Percentiles rank a stretch among this genome's conserved stretches.
phyloP scores from a whole-genome alignment of 2,113 vertebrate species.

The Alouatta palliata region DNA sequence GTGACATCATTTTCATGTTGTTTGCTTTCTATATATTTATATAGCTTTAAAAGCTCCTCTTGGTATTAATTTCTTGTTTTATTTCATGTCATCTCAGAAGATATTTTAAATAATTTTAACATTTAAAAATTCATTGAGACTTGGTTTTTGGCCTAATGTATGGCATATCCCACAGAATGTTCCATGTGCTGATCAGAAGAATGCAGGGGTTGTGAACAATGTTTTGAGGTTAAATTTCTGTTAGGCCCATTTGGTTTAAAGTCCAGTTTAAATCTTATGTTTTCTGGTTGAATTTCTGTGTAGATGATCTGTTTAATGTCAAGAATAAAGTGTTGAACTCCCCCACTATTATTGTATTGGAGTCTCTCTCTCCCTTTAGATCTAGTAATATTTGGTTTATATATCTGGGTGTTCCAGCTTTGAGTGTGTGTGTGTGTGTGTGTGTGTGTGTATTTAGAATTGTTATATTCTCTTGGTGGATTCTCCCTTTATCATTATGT shows the following conservation, averaged over 20 bases:
- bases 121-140: not conserved
- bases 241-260: not conserved
- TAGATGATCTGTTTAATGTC: not conserved
- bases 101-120: not conserved
- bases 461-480: not conserved
- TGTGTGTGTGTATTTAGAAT: not conserved
- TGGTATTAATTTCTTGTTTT: not conserved
- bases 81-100: not conserved
- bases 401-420: not conserved
- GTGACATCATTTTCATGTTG: not conserved
- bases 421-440: not conserved
- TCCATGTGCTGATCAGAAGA: not conserved
- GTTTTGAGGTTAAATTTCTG: too few relatives aligned
- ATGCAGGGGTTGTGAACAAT: fast-evolving
- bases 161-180: not conserved
- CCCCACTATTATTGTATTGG: not conserved
- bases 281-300: not conserved
- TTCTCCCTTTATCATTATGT: not conserved
- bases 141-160: not conserved
- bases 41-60: not conserved
- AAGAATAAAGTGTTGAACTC: not conserved
- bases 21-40: not conserved
- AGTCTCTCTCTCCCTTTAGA: not conserved
- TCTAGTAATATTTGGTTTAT: not conserved
- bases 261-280: not conserved